Evolutionary conservation across 2,797 vertebrate genomes (phyloP).

Genomic region (Anabacerthia variegaticeps): DNA sequence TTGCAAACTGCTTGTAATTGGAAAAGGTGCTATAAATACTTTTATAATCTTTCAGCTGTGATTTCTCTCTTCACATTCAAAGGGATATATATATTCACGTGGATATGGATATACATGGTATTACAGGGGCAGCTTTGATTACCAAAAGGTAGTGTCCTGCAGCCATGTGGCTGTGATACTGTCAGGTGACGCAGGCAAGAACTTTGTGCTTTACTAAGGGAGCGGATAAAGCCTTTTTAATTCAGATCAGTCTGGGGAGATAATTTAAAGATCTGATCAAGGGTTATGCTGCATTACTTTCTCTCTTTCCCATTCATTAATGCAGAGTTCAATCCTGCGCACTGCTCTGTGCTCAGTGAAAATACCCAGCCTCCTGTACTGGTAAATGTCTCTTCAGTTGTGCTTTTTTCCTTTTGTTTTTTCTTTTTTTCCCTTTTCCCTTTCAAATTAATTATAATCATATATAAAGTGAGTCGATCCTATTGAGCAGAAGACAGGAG

Average conservation of each 20-base stretch:
- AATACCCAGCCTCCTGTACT: neutral
- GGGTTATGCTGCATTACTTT: neutral
- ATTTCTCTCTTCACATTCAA: neutral
- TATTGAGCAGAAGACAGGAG: neutral
- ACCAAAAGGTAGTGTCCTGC: neutral
- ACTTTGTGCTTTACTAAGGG: neutral
- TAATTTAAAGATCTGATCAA: neutral
- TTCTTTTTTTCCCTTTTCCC: fast-evolving
- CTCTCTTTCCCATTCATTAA: neutral
- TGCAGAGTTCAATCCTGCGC: neutral
- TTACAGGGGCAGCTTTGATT: neutral
- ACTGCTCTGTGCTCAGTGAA: neutral
- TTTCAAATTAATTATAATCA: neutral
- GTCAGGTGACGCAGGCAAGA: neutral
- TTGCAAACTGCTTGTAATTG: neutral
- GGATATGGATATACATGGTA: neutral
- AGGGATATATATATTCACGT: neutral
- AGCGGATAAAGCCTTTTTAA: neutral
- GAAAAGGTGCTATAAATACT: neutral
- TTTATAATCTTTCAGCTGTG: neutral
- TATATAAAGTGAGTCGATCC: neutral
- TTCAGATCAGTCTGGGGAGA: neutral
- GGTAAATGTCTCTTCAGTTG: neutral
- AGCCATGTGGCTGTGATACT: neutral
- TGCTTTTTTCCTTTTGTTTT: neutral